Percentiles rank a stretch among this genome's conserved stretches.
Evolutionary conservation across 2,113 vertebrate species (phyloP).

Genomic region (Xyliphius kryptos): DNA sequence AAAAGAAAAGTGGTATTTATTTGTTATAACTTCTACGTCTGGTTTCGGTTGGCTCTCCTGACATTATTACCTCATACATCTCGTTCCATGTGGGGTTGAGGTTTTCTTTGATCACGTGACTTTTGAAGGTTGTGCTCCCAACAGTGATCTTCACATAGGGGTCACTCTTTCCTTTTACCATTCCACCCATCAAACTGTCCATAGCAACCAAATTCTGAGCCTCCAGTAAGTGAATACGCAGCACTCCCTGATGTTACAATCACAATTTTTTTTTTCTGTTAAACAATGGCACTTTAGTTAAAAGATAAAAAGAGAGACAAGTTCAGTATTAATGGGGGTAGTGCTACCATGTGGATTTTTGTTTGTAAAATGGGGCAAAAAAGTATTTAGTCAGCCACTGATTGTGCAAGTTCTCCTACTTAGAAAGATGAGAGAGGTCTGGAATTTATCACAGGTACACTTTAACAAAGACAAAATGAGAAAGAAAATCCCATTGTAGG

Average conservation of each 20-base stretch:
- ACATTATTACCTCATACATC: slow-evolving; percentile 74
- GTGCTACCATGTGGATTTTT: too few relatives aligned
- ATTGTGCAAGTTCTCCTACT: too few relatives aligned
- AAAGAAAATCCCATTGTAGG: too few relatives aligned
- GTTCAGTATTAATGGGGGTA: too few relatives aligned
- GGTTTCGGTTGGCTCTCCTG: neutral
- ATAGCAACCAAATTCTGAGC: slow-evolving; percentile 81
- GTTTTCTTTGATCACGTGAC: slow-evolving; percentile 77
- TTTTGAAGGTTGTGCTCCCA: slow-evolving; percentile 68
- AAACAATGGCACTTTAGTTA: too few relatives aligned
- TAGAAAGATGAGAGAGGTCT: too few relatives aligned
- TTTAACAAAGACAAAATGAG: too few relatives aligned
- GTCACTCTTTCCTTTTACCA: slow-evolving; percentile 85
- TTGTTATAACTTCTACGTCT: neutral
- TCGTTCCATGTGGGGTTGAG: slow-evolving; percentile 87
- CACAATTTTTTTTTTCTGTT: too few relatives aligned
- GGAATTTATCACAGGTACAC: too few relatives aligned
- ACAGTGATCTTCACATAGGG: slow-evolving; percentile 76
- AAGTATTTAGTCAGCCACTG: too few relatives aligned
- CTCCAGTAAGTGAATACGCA: slow-evolving; percentile 80
- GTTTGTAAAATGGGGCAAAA: too few relatives aligned
- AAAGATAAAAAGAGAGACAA: too few relatives aligned
- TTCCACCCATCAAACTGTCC: slow-evolving; percentile 72
- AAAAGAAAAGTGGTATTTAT: neutral
- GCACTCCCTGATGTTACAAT: slow-evolving; percentile 64